Evolutionary conservation across 1,140 invertebrate species (phyloP).

Genomic region (Leucophenga varia): DNA sequence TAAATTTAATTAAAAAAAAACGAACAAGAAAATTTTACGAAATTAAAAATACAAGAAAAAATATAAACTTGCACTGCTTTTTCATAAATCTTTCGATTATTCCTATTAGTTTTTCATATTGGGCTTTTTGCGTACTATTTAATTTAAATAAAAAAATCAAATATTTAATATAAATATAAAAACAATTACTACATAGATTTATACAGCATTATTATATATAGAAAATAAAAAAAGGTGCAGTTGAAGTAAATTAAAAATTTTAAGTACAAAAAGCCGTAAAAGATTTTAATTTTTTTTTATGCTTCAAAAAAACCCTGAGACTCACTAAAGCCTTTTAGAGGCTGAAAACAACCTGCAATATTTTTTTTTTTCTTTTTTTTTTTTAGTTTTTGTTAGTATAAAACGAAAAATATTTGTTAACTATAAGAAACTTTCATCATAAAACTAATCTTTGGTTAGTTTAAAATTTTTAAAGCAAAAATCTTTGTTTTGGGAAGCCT

Average conservation of each 20-base stretch:
- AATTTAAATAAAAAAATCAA: no score
- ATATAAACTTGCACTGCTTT: constrained; percentile 55
- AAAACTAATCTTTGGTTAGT: constrained; percentile 8
- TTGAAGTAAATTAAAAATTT: constrained; percentile 15
- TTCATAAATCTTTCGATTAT: constrained; percentile 27
- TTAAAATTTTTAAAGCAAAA: neutral
- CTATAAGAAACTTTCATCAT: constrained; percentile 18
- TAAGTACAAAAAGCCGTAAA: constrained; percentile 2
- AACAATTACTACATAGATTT: no score
- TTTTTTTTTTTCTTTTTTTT: constrained; percentile 12
- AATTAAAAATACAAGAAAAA: constrained; percentile 16
- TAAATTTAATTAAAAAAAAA: constrained; percentile 36
- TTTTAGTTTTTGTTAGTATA: constrained; percentile 38
- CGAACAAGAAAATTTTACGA: constrained; percentile 5
- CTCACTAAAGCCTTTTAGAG: constrained; percentile 11
- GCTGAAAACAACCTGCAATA: constrained; percentile 18
- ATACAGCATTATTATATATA: no score
- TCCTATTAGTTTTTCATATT: constrained; percentile 20
- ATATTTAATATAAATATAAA: no score
- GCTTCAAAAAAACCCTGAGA: constrained; percentile 5
- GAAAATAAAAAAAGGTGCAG: constrained; percentile 47
- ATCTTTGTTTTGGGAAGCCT: neutral
- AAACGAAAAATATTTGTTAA: constrained; percentile 18
- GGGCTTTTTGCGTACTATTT: no score
- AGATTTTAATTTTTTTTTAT: constrained; percentile 1